A percentile compares a stretch with the other conserved stretches of the same genome.
Evolutionary conservation across 2,888 invertebrate species (phyloP).

Genomic region (Catocala fraxini): DNA sequence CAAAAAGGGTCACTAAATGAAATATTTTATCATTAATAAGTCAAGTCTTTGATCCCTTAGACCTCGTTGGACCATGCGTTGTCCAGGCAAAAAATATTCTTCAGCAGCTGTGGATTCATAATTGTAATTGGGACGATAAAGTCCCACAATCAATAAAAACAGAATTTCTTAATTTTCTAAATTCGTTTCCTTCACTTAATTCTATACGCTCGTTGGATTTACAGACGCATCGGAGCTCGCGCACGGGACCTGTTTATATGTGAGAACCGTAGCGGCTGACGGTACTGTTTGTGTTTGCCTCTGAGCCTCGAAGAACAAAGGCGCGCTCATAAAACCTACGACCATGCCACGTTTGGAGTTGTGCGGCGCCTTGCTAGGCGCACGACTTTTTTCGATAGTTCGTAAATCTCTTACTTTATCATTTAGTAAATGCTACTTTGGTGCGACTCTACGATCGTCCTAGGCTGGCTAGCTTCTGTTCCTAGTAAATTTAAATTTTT

Average conservation of each 20-base stretch:
- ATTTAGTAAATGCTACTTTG: neutral
- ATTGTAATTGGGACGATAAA: constrained; percentile 40
- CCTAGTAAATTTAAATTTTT: neutral
- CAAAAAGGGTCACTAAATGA: constrained; percentile 45
- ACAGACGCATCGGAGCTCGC: constrained; percentile 23
- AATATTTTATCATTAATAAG: constrained; percentile 32
- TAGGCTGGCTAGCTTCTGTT: neutral
- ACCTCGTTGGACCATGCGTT: too few species aligned
- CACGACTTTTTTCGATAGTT: constrained; percentile 6
- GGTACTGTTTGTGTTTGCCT: constrained; percentile 26
- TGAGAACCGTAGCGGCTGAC: constrained; percentile 15
- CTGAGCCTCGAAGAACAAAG: constrained; percentile 29
- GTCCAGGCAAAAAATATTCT: constrained; percentile 37
- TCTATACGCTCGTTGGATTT: constrained; percentile 23
- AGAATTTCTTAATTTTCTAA: constrained; percentile 5
- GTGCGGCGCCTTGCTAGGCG: constrained; percentile 5
- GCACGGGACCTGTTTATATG: constrained; percentile 35
- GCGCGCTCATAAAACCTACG: constrained; percentile 1
- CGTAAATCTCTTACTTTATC: neutral
- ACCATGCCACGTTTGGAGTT: constrained; percentile 8
- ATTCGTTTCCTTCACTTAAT: constrained; percentile 23
- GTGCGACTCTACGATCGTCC: constrained; percentile 9
- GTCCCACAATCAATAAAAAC: constrained; percentile 22
- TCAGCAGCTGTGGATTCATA: constrained; percentile 39
- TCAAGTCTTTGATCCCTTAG: constrained; percentile 32